Base-by-base conservation (phyloP, 2,113 vertebrate species). In the Paramormyrops kingsleyae region DNA sequence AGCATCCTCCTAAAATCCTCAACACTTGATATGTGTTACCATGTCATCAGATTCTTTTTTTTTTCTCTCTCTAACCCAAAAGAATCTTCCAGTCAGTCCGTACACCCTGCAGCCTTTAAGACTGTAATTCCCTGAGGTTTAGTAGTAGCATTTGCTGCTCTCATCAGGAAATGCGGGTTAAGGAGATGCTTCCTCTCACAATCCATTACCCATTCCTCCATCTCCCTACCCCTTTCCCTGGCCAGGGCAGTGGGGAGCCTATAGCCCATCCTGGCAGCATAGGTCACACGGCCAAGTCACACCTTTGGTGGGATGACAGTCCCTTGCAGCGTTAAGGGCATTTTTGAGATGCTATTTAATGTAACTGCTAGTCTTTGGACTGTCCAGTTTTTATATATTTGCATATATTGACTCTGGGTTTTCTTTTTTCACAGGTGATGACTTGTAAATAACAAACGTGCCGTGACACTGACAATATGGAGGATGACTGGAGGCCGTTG, bases 401-500 rank as follows among this genome's bases (percentile, higher is more conserved):
- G 15, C 19, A 21, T 44, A 17, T 39, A 35, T 44, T 19, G 9
- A 47, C 3, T 47, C 17, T 46, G 35, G 83, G 83, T 39, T 80
- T 39, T 42, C 66, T 42, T 15, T 77, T 77, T 31, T 31, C 59
- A 31, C 89, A 92, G 91, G 92, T 89, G 49, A 93, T 92, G 90
- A 70, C 2, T 42, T 87, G 53, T 87, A 50, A 35, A 49, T 88
- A 85, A 66, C 70, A 59, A 84, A 6, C 89, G 89, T 50, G 83
- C 52, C 35, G 6, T n/a, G 62, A 31, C 24, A 15, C 52, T 31
- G 92, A 3, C 27, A 92, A 88, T 80, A 96, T 96, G 96, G 96
- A 96, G 89, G 95, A 96, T 0, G 94, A 96, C 56, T 83, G 89
- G 90, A 93, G 91, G 91, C 95, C 95, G 44, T 91, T 96, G 84